Evolutionary conservation across 2,888 invertebrate genomes (phyloP), one percentile per base, ranked within the genome.

Genomic region (Cheilosia soror): DNA sequence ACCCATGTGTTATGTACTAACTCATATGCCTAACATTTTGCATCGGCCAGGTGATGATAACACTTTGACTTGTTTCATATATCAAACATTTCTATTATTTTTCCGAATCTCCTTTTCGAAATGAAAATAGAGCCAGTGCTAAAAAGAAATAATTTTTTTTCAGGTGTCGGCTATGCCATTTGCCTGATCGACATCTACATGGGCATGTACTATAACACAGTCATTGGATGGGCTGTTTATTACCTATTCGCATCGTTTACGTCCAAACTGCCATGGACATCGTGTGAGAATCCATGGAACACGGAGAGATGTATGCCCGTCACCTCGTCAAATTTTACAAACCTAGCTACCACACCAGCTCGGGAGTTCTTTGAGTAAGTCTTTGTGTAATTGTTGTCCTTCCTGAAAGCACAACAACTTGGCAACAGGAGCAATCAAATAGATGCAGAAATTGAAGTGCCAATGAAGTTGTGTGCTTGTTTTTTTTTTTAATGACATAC

Each of bases 121-220:
- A 29, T 29, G 0, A 29, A 29, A 29, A 20, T 20, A 47, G 5
- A 6, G 27, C 1, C 2, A 47, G 60, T 42, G 33, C n/a, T 13
- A 37, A 20, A 68, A 63, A 31, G 13, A 4, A 20, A 69, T 60
- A 37, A 62, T 65, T 49, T 49, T 71, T 69, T 78, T 90, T 13
- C 93, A 98, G 98, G 98, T 88, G 96, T 98, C 68, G 98, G 98
- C 69, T 98, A 98, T 93, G 98, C 98, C 9, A 98, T 98, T 91
- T 98, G 98, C 92, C 94, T 98, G 91, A 97, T 98, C 89, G 98
- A 98, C 93, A 95, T 98, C 91, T 98, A 98, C 93, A 96, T 96
- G 95, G 97, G 97, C 88, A 98, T 98, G 96, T 98, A 98, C 93
- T 98, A 98, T 94, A 98, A 98, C 93, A 98, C 98, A 62, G 97